Evolutionary conservation across 2,113 vertebrate species (phyloP).

Genomic region (Spermophilus dauricus): DNA sequence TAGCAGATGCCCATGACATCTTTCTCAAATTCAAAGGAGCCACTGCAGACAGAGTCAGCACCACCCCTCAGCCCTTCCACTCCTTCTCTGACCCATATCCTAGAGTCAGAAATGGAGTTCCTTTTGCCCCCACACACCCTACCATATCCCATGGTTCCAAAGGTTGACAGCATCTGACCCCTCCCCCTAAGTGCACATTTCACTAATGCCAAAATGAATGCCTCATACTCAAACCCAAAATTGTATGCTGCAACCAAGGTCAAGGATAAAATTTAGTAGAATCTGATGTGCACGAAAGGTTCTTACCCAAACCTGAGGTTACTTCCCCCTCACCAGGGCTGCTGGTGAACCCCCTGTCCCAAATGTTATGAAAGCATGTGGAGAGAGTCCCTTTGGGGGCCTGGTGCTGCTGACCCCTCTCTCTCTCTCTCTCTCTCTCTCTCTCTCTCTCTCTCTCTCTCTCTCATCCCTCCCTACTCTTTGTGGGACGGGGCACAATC

Average conservation of each 20-base stretch:
- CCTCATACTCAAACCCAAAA: not conserved
- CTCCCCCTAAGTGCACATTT: not conserved
- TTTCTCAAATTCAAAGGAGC: slow-evolving; percentile 19
- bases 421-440: not conserved
- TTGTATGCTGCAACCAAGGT: not conserved
- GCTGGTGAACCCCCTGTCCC: not conserved
- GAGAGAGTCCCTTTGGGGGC: not conserved
- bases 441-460: not conserved
- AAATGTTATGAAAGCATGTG: fast-evolving
- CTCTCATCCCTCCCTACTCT: too few species aligned
- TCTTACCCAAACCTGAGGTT: not conserved
- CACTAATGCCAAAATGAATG: not conserved
- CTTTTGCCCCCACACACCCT: not conserved
- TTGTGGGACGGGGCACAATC: not conserved
- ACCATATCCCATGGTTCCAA: not conserved
- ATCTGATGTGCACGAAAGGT: not conserved
- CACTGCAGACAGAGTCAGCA: not conserved
- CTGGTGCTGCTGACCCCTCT: not conserved
- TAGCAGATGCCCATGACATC: not conserved
- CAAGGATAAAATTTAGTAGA: not conserved
- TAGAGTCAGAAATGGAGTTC: not conserved
- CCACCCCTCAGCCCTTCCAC: not conserved
- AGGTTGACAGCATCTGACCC: not conserved
- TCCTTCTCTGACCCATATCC: not conserved
- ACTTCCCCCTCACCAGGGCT: not conserved